A percentile compares a stretch with the other conserved stretches of the same genome.
phyloP scores from a whole-genome alignment of 2,888 invertebrate species.

The Hydroisotoma schaefferi region DNA sequence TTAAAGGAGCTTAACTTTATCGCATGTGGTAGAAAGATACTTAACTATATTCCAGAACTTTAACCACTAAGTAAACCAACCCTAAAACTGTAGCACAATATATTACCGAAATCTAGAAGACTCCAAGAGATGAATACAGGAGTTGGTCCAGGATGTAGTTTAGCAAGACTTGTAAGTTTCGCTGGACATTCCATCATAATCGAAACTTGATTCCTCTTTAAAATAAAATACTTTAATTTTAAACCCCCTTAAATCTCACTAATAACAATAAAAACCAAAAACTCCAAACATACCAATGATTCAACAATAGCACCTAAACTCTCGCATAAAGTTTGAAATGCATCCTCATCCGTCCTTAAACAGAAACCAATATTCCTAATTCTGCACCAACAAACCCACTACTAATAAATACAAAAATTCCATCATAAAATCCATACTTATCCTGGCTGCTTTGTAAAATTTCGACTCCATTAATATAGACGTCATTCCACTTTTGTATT shows the following conservation, averaged over 20 bases:
- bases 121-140: conserved; percentile 6
- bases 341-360: conserved; percentile 17
- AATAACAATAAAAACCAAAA: not conserved
- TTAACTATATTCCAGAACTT: too few species aligned
- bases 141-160: not conserved
- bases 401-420: not conserved
- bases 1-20: too few species aligned
- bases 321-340: conserved; percentile 33
- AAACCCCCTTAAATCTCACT: not conserved
- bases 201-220: not conserved
- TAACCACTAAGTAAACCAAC: too few species aligned
- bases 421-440: conserved; percentile 23
- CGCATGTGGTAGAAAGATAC: too few species aligned
- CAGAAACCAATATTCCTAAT: not conserved
- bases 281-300: conserved; percentile 27
- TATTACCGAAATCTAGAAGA: conserved; percentile 10
- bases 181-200: not conserved
- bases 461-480: conserved; percentile 26
- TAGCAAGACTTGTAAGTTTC: conserved; percentile 8
- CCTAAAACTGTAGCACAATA: too few species aligned
- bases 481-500: conserved; percentile 40
- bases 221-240: not conserved
- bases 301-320: conserved; percentile 34
- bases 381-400: not conserved
- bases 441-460: conserved; percentile 31